A percentile compares a stretch with the other conserved stretches of the same genome.
Conservation (phyloP, 2,797 vertebrate species). For the Cirrhinus molitorella region DNA sequence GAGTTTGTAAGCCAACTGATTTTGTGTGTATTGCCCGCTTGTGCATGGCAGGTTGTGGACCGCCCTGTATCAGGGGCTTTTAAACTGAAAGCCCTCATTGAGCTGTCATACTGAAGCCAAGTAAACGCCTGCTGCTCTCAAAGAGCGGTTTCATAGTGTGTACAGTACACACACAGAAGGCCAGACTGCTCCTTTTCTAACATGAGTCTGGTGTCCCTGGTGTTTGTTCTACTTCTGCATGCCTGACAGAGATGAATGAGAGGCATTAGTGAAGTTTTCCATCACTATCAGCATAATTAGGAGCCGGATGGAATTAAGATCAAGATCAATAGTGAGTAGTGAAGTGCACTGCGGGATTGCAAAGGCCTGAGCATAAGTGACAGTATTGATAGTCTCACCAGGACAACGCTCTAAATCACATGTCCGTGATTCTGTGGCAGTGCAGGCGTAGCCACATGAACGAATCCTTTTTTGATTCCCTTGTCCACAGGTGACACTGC, state of each 20-base stretch:
- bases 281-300: slow-evolving; percentile 38
- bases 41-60: slow-evolving; percentile 26
- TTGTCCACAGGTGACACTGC: slow-evolving; percentile 78
- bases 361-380: not conserved
- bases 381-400: slow-evolving; percentile 69
- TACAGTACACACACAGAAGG: slow-evolving; percentile 35
- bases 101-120: slow-evolving; percentile 41
- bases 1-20: slow-evolving; percentile 18
- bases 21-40: slow-evolving; percentile 8
- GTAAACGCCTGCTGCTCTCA: slow-evolving; percentile 54
- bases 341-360: not conserved
- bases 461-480: slow-evolving; percentile 81
- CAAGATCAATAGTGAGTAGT: slow-evolving; percentile 18
- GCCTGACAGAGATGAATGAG: slow-evolving; percentile 43
- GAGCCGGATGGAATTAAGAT: slow-evolving; percentile 34
- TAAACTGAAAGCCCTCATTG: slow-evolving; percentile 59
- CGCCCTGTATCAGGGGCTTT: slow-evolving; percentile 38
- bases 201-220: slow-evolving; percentile 31
- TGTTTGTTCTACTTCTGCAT: slow-evolving; percentile 40
- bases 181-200: slow-evolving; percentile 43
- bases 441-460: slow-evolving; percentile 82
- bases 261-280: slow-evolving; percentile 33
- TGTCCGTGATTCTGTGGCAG: slow-evolving; percentile 77
- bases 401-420: slow-evolving; percentile 78
- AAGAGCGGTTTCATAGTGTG: slow-evolving; percentile 58